phyloP scores from a whole-genome alignment of 2,113 vertebrate species.

The Thomomys bottae region DNA sequence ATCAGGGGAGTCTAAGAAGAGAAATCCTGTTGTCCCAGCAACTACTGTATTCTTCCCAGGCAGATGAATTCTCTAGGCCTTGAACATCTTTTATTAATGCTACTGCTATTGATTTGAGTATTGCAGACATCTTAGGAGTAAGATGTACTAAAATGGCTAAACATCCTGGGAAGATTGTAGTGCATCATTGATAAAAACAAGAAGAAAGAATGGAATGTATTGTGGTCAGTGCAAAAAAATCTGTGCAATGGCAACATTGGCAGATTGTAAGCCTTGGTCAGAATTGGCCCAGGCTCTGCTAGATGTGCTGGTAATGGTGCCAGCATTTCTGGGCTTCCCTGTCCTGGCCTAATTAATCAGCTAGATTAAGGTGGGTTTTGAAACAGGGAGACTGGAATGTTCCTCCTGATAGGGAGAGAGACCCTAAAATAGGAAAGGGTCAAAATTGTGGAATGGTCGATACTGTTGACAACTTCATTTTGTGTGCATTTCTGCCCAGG shows the following conservation, averaged over 20 bases:
- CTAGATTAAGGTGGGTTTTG: not conserved
- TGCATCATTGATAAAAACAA: not conserved
- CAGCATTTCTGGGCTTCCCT: not conserved
- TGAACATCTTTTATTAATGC: constrained; percentile 11
- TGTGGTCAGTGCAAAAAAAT: not conserved
- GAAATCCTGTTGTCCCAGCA: not conserved
- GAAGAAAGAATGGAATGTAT: not conserved
- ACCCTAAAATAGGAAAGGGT: not conserved
- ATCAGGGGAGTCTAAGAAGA: not conserved
- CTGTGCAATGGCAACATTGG: not conserved
- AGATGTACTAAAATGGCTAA: not conserved
- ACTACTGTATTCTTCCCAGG: not conserved
- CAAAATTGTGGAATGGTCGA: not conserved
- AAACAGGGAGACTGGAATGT: not conserved
- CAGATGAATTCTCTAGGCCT: not conserved
- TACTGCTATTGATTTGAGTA: not conserved
- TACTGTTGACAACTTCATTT: not conserved
- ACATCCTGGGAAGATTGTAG: not conserved
- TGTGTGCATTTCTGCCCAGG: not conserved
- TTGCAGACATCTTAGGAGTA: not conserved
- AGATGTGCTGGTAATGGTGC: not conserved
- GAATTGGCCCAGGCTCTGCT: not conserved
- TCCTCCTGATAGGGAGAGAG: not conserved
- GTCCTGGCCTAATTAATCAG: too few species aligned
- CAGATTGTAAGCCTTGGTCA: not conserved